Percentiles rank a stretch among this genome's conserved stretches.
phyloP scores from a whole-genome alignment of 1,140 invertebrate species.

The Drosophila chauvacae region DNA sequence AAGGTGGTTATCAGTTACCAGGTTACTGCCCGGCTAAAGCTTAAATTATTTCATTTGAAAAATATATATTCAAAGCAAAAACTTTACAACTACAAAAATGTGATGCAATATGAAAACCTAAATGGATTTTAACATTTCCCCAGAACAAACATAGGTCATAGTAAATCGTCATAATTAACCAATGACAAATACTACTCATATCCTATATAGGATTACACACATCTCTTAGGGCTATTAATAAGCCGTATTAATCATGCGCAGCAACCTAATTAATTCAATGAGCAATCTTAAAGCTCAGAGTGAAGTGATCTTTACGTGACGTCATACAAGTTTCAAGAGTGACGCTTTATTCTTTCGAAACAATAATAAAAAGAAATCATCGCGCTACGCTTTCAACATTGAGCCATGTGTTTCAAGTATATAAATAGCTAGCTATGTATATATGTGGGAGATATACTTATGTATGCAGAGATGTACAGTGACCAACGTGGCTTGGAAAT shows the following conservation, averaged over 20 bases:
- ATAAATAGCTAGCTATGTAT: background rate
- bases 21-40: background rate
- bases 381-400: constrained; percentile 4
- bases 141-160: background rate
- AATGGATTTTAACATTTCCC: background rate
- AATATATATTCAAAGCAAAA: background rate
- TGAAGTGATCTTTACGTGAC: constrained; percentile 10
- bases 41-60: background rate
- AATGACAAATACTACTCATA: background rate
- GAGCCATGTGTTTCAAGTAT: constrained; percentile 11
- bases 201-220: background rate
- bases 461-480: background rate
- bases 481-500: constrained; percentile 13
- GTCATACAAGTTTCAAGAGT: background rate
- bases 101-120: background rate
- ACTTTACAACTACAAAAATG: background rate
- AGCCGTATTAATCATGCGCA: constrained; percentile 16
- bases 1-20: background rate
- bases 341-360: constrained; percentile 8
- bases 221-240: constrained; percentile 9
- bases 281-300: constrained; percentile 7
- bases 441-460: constrained; percentile 6
- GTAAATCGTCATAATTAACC: background rate
- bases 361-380: constrained; percentile 7
- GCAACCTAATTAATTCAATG: background rate